Conservation (phyloP, 2,888 invertebrate species). For the Germaria angustata region DNA sequence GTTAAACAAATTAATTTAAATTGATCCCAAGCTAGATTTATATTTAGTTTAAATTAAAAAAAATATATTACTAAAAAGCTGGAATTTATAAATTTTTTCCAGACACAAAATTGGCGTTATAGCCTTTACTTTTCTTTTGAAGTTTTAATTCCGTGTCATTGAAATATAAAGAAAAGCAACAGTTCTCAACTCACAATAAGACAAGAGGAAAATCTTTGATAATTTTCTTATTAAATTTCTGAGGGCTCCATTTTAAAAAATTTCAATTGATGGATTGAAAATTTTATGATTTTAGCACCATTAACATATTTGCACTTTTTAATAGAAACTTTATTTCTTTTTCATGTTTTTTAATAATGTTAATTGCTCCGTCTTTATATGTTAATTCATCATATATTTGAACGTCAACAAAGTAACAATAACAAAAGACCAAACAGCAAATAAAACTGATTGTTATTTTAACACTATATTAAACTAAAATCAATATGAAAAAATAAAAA, state of each 20-base stretch:
- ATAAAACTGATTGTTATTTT: slow-evolving; percentile 16
- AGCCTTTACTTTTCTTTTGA: too few relatives aligned
- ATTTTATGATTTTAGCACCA: slow-evolving; percentile 37
- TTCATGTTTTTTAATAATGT: slow-evolving; percentile 40
- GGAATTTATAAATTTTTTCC: too few relatives aligned
- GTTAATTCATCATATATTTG: slow-evolving; percentile 56
- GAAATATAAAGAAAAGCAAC: too few relatives aligned
- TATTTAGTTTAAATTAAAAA: too few relatives aligned
- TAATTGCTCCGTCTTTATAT: slow-evolving; percentile 60
- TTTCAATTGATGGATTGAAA: slow-evolving; percentile 15
- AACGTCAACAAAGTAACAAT: slow-evolving; percentile 63
- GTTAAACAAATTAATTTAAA: too few relatives aligned
- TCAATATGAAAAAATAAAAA: neutral
- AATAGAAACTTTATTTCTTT: slow-evolving; percentile 48
- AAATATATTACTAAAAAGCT: too few relatives aligned
- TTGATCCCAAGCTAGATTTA: too few relatives aligned
- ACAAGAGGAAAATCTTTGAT: too few relatives aligned
- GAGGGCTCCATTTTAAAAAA: neutral
- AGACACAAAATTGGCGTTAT: too few relatives aligned
- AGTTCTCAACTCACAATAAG: too few relatives aligned
- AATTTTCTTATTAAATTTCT: neutral
- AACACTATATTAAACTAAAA: slow-evolving; percentile 17
- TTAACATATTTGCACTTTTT: slow-evolving; percentile 56
- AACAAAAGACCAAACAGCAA: neutral
- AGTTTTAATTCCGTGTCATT: too few relatives aligned